A percentile compares a stretch with the other conserved stretches of the same genome.
These are phyloP conservation scores for Galaxias olidus DNA, from an alignment of 2,797 vertebrate species.

Conservation along the genomic window DNA sequence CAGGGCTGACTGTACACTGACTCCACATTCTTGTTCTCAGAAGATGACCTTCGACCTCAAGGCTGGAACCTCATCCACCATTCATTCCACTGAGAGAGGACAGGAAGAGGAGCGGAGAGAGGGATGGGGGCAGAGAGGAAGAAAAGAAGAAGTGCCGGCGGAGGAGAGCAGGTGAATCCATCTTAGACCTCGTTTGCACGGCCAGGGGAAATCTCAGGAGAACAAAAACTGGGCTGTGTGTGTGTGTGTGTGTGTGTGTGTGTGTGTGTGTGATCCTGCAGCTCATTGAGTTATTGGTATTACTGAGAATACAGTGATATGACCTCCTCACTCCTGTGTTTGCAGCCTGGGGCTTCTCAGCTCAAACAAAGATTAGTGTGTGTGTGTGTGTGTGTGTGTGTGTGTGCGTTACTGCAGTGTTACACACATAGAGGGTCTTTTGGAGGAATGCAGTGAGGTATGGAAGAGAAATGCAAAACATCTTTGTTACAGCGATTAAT, in stretches of 20 bases:
- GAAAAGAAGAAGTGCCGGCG: no score
- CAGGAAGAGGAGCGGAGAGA: background rate
- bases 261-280: conserved; percentile 10
- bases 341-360: no score
- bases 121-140: no score
- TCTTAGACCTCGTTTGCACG: conserved; percentile 15
- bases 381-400: no score
- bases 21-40: conserved; percentile 29
- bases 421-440: no score
- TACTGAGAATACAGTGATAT: no score
- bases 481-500: no score
- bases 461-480: no score
- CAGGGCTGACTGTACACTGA: conserved; percentile 47
- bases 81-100: conserved; percentile 8
- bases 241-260: background rate
- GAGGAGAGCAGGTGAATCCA: conserved; percentile 12
- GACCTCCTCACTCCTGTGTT: no score
- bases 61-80: conserved; percentile 8
- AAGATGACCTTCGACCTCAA: conserved; percentile 21
- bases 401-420: background rate
- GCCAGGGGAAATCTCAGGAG: conserved; percentile 34
- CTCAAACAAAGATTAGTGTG: no score
- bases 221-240: conserved; percentile 3
- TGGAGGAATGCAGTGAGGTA: no score
- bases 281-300: conserved; percentile 15